Conservation (phyloP, 2,888 invertebrate genomes). For the Tachina lurida region DNA sequence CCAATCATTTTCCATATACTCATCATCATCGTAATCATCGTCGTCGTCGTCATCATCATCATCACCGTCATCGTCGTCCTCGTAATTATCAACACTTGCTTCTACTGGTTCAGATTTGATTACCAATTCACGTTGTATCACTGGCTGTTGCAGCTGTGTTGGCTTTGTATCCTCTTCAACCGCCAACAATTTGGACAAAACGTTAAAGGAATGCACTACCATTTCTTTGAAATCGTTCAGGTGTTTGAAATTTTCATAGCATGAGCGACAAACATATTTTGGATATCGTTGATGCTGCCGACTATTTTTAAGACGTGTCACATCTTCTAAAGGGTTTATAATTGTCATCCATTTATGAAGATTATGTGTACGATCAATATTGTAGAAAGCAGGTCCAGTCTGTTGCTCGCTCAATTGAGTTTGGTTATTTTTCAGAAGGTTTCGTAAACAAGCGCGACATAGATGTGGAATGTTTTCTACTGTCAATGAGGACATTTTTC, state of each 20-base stretch:
- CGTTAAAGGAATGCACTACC: slow-evolving; percentile 59
- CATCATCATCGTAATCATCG: slow-evolving; percentile 29
- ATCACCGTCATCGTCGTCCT: slow-evolving; percentile 2
- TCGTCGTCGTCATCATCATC: background rate
- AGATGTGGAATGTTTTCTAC: slow-evolving; percentile 64
- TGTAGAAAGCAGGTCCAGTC: slow-evolving; percentile 53
- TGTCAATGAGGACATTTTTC: slow-evolving; percentile 52
- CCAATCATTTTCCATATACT: slow-evolving; percentile 42
- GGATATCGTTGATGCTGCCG: slow-evolving; percentile 45
- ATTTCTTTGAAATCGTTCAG: slow-evolving; percentile 61
- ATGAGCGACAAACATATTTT: slow-evolving; percentile 66
- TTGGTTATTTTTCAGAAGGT: slow-evolving; percentile 51
- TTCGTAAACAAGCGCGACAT: slow-evolving; percentile 68
- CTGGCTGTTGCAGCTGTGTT: background rate
- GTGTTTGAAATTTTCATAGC: slow-evolving; percentile 67
- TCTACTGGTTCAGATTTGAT: slow-evolving; percentile 65
- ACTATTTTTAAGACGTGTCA: slow-evolving; percentile 41
- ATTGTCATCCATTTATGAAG: slow-evolving; percentile 65
- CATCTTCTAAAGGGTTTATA: slow-evolving; percentile 60
- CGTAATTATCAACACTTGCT: background rate
- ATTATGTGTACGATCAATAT: slow-evolving; percentile 61
- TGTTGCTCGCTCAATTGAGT: background rate
- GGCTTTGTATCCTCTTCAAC: background rate
- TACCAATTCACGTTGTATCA: slow-evolving; percentile 16
- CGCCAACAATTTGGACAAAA: slow-evolving; percentile 42